phyloP scores from a whole-genome alignment of 2,888 invertebrate genomes.

The Unio delphinus region DNA sequence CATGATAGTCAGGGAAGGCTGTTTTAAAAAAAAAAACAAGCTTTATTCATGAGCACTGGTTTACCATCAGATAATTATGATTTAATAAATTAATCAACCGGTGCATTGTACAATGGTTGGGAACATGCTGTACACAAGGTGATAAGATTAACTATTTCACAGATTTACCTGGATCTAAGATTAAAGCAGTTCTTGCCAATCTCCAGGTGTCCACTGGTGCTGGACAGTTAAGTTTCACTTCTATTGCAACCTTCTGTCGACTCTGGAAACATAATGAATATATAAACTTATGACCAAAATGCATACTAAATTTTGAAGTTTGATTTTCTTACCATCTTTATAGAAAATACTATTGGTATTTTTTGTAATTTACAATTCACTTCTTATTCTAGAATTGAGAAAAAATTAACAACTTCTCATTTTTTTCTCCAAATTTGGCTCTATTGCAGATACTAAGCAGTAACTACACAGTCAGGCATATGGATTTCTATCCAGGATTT shows the following conservation, averaged over 20 bases:
- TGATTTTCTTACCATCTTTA: not conserved
- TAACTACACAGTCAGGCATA: no score
- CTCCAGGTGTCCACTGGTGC: conserved; percentile 56
- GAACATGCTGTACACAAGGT: not conserved
- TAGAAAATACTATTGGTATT: not conserved
- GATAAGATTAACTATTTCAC: not conserved
- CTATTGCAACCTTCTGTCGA: conserved; percentile 57
- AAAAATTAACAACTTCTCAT: no score
- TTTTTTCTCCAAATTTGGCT: no score
- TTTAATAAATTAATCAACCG: not conserved
- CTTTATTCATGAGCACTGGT: no score
- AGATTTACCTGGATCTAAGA: conserved; percentile 61
- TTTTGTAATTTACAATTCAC: no score
- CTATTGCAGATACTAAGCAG: no score
- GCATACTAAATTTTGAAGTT: not conserved
- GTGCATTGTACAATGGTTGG: not conserved
- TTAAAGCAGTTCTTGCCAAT: conserved; percentile 55
- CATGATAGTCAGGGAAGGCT: no score
- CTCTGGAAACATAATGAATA: conserved; percentile 42
- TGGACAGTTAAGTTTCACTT: conserved; percentile 54
- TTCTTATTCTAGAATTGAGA: no score
- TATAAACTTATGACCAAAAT: not conserved
- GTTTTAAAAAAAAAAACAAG: no score
- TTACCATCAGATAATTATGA: not conserved
- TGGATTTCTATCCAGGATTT: no score